Conservation (phyloP, 2,888 invertebrate species). For the Glaucopsyche alexis region DNA sequence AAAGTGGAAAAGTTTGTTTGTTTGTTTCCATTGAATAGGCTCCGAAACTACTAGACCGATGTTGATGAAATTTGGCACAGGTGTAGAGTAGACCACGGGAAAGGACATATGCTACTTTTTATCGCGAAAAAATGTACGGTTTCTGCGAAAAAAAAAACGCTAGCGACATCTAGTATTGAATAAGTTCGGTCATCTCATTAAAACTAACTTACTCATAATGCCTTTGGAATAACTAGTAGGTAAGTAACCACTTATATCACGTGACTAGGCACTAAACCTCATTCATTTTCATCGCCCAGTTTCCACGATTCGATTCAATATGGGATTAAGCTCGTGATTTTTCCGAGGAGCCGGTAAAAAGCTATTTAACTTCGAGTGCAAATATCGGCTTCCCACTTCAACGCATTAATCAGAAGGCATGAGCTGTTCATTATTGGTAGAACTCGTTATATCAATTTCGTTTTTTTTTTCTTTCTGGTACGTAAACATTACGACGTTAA, state of each 20-base stretch:
- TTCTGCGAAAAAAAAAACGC: too few relatives aligned
- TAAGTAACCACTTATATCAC: neutral
- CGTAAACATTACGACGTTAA: too few relatives aligned
- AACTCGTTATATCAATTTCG: neutral
- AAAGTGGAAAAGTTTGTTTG: too few relatives aligned
- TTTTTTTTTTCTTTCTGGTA: neutral
- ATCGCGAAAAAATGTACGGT: too few relatives aligned
- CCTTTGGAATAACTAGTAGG: neutral
- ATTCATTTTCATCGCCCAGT: constrained; percentile 40
- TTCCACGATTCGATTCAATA: constrained; percentile 44
- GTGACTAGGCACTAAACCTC: neutral
- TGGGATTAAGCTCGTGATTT: constrained; percentile 57
- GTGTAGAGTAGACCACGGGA: too few relatives aligned
- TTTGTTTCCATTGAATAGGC: too few relatives aligned
- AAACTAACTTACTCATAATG: too few relatives aligned
- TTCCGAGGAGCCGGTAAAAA: constrained; percentile 53
- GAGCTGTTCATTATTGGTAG: neutral
- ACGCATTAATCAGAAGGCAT: constrained; percentile 48
- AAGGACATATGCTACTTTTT: too few relatives aligned
- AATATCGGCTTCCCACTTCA: constrained; percentile 58
- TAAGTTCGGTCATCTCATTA: too few relatives aligned
- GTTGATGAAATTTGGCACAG: too few relatives aligned
- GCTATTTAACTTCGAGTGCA: constrained; percentile 66
- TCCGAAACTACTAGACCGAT: too few relatives aligned
- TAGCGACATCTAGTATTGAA: too few relatives aligned